Evolutionary conservation across 2,888 invertebrate genomes (phyloP).

Genomic region (Apamea anceps): DNA sequence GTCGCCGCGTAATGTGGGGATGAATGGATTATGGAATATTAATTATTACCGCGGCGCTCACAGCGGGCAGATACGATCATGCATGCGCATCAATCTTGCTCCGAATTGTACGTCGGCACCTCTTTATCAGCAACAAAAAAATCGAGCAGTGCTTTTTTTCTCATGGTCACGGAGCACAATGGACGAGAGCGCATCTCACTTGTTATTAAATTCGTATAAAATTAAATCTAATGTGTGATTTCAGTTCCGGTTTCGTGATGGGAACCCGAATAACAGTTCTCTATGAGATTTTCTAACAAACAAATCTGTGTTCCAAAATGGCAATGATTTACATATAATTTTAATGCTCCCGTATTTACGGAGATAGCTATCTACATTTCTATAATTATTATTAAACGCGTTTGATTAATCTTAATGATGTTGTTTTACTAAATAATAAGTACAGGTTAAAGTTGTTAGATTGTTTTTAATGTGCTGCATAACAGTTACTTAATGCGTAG

Average conservation of each 20-base stretch:
- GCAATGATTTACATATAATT: constrained; percentile 77
- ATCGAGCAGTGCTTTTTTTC: constrained; percentile 83
- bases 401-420: constrained; percentile 62
- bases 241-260: constrained; percentile 88
- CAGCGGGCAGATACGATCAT: constrained; percentile 86
- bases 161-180: constrained; percentile 86
- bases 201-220: constrained; percentile 91
- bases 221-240: constrained; percentile 90
- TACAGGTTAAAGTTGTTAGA: constrained; percentile 43
- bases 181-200: constrained; percentile 84
- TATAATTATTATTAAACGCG: constrained; percentile 65
- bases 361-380: constrained; percentile 71
- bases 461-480: constrained; percentile 60
- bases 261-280: constrained; percentile 85
- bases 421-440: constrained; percentile 68
- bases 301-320: constrained; percentile 74
- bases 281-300: constrained; percentile 77
- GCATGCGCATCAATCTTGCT: constrained; percentile 87
- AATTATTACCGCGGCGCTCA: constrained; percentile 82
- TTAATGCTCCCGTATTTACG: constrained; percentile 70
- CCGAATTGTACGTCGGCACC: constrained; percentile 87
- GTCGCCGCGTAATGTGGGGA: constrained; percentile 76
- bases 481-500: constrained; percentile 46
- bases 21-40: constrained; percentile 88
- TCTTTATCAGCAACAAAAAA: constrained; percentile 87